Evolutionary conservation across 2,888 invertebrate genomes (phyloP), one percentile per base, ranked within the genome.

Genomic region (Scaptodrosophila latifasciaeformis): DNA sequence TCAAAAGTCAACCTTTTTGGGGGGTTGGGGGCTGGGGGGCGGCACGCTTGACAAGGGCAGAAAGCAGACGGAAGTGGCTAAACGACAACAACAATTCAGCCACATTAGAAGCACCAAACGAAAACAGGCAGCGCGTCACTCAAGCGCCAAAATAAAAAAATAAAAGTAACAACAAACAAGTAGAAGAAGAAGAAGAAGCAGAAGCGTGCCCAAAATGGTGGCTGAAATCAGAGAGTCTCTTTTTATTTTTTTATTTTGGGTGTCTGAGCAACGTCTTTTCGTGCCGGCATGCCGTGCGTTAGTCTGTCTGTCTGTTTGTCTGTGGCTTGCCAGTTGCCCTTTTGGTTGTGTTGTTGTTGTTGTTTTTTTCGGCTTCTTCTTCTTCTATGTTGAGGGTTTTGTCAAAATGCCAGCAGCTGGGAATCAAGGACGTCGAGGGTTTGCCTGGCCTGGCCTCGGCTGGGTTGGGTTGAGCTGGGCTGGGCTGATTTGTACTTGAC

Each of bases 401-500:
- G 31, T 10, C 9, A 31, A 10, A 10, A 31, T 4, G 6, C 12
- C 12, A 31, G 31, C 31, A 27, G 27, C 27, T 27, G 27, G 5
- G n/a, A n/a, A n/a, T n/a, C 24, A 24, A 24, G 24, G 24, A 7
- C 4, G 24, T 24, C 4, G 4, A 24, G 24, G 24, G 24, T 3
- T 24, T 24, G 24, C 4, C 24, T 24, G 24, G 62, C 59, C 54
- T 74, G 69, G 24, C 24, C 58, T 70, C 57, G 49, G 69, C 72
- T n/a, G 6, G 31, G 31, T 10, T 7, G 31, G 31, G 31, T 31
- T 5, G n/a, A n/a, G 31, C 6, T 27, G 5, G 27, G 27, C n/a
- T 19, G 51, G 17, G 34, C 13, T 19, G 27, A n/a, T 21, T 75
- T 68, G 70, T 59, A 66, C 78, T 81, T 80, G 80, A 77, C 82